Evolutionary conservation across 1,140 invertebrate genomes (phyloP).

Genomic region (Drosophila melanica): DNA sequence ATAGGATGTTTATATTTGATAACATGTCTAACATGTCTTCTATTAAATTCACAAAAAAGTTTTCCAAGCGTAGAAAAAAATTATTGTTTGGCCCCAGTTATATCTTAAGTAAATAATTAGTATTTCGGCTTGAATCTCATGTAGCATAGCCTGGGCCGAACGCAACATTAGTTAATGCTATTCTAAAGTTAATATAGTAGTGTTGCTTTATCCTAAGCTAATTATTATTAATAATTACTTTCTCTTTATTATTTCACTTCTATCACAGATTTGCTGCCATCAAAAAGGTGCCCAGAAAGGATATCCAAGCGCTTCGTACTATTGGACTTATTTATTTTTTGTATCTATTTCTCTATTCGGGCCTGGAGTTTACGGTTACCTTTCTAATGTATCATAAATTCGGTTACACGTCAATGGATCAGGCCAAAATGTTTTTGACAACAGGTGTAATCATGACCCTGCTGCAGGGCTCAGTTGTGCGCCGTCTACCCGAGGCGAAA

Average conservation of each 20-base stretch:
- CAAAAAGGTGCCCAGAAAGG: constrained; percentile 85
- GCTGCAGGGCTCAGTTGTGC: constrained; percentile 95
- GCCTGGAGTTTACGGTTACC: constrained; percentile 98
- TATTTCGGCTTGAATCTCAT: too few species aligned
- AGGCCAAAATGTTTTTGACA: constrained; percentile 98
- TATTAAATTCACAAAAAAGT: too few species aligned
- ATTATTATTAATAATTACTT: constrained; percentile 85
- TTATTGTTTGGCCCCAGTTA: too few species aligned
- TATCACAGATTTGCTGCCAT: constrained; percentile 87
- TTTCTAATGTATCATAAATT: constrained; percentile 98
- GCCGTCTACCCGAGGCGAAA: constrained; percentile 90
- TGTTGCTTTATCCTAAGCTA: too few species aligned
- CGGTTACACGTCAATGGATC: constrained; percentile 96
- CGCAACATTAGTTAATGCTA: too few species aligned
- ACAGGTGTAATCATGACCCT: constrained; percentile 96
- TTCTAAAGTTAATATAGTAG: too few species aligned
- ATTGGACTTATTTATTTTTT: constrained; percentile 96
- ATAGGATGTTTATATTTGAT: too few species aligned
- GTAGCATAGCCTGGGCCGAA: too few species aligned
- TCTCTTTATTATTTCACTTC: constrained; percentile 16
- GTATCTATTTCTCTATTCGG: constrained; percentile 98
- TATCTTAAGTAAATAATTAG: too few species aligned
- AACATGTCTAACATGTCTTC: background rate
- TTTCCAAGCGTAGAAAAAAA: too few species aligned
- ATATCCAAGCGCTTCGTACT: constrained; percentile 88